Evolutionary conservation across 2,113 vertebrate species (phyloP), one percentile per base, ranked within the genome.

Genomic region (Percina caprodes): DNA sequence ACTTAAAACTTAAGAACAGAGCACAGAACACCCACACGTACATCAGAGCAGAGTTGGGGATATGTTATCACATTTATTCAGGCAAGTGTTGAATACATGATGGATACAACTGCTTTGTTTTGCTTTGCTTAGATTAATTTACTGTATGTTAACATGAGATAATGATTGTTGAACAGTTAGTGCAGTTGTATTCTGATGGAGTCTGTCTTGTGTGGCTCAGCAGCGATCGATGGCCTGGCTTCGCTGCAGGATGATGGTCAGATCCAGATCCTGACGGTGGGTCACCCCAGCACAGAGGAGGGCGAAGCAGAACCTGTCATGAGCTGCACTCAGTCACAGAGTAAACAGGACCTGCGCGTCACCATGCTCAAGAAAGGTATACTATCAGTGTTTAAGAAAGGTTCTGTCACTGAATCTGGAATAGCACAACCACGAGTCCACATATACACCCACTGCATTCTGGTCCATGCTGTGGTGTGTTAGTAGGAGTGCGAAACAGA

Each of bases 321-420:
- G 89, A 94, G 95, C 88, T 95, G 94, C 88, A 94, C 94, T 51
- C 91, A 95, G 68, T 94, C 89, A 30, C 96, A 97, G 94, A 94
- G 95, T 85, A 97, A 97, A 86, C 97, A 98, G 94, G 98, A 99
- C 79, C 96, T 99, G 83, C 95, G 95, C 83, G 94, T 97, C 93
- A 95, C 95, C 89, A 98, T 98, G 98, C 97, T 98, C 87, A 99
- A 98, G 92, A 99, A 99, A 96, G 98, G 98, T 99, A 42, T 42
- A 95, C 52, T 6, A 42, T 10, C 58, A 12, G 15, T 96, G 94
- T 95, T 96, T 89, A 97, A 96, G 89, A 97, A 96, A 92, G 96
- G 96, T 97, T 92, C 52, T 68, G 48, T 46, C 48, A 16, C 15
- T 46, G 55, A 52, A 63, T 75, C 82, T 51, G 63, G 35, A 48